Conservation (phyloP, 2,888 invertebrate species). For the Axea sp. region DNA sequence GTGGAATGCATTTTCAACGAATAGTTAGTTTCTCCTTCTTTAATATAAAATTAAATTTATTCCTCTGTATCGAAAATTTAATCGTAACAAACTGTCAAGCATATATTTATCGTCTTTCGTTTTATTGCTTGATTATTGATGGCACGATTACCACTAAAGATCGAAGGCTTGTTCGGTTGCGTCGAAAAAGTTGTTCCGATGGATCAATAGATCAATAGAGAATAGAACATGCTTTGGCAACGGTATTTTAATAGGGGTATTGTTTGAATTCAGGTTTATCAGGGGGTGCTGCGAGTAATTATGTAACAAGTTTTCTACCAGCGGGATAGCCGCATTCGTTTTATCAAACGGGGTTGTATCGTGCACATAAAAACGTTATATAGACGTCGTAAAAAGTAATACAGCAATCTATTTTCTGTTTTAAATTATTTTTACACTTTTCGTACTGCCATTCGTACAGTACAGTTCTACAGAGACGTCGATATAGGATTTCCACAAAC, state of each 20-base stretch:
- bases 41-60: no score
- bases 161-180: conserved; percentile 22
- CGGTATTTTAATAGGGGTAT: conserved; percentile 32
- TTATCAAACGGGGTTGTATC: conserved; percentile 3
- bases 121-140: conserved; percentile 24
- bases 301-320: conserved; percentile 31
- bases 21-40: no score
- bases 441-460: conserved; percentile 3
- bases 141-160: conserved; percentile 22
- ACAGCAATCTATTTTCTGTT: conserved; percentile 34
- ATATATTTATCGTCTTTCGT: background rate
- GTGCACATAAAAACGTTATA: conserved; percentile 24
- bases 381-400: conserved; percentile 23
- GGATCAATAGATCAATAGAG: conserved; percentile 52
- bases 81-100: background rate
- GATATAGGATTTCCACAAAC: no score
- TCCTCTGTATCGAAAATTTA: no score
- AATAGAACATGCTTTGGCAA: conserved; percentile 34
- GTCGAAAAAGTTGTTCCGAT: conserved; percentile 39
- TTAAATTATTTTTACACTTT: conserved; percentile 29
- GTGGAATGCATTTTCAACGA: no score
- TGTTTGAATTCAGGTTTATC: conserved; percentile 33
- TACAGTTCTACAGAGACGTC: background rate
- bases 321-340: background rate
- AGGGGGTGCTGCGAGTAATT: conserved; percentile 30